Evolutionary conservation across 2,888 invertebrate species (phyloP), one percentile per base, ranked within the genome.

Genomic region (Metellina segmentata): DNA sequence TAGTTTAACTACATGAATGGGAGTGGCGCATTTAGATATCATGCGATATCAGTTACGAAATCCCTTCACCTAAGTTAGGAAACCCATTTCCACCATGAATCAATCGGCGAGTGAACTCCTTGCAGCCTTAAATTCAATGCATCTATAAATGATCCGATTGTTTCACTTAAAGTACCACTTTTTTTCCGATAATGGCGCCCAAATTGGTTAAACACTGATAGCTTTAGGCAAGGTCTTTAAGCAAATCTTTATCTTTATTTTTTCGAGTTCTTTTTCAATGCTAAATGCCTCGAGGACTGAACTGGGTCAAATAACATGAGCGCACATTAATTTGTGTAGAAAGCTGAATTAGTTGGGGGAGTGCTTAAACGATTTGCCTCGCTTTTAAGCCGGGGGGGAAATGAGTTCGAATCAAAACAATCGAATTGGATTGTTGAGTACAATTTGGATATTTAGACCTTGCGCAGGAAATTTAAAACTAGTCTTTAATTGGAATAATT

Each of bases 71-170:
- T 7, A 16, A 53, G 53, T 16, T 51, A 69, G 74, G 75, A 81
- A 88, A 70, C 71, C 70, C 79, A 48, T 52, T 77, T 89, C 52
- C 79, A 61, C 61, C 85, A 74, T 89, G 89, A 89, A 89, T 89
- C 89, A 88, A 88, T 70, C 71, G 49, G 77, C 77, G 34, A 85
- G 53, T 79, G 72, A 81, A 75, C 85, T 75, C 78, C 74, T 88
- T 48, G 75, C 69, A 85, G 83, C 90, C 90, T 90, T 90, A 85
- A 85, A 81, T 77, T 19, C 74, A 85, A 75, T 72, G 70, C 85
- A 90, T 90, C 90, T 74, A 74, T 72, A 90, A 90, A 90, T 81
- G 90, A 85, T 90, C 81, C 85, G 85, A 90, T 90, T 90, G 90
- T 90, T 90, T 90, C 81, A 70, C 74, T 71, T 78, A 85, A 83